Evolutionary conservation across 2,888 invertebrate genomes (phyloP).

Genomic region (Endotricha flammealis): DNA sequence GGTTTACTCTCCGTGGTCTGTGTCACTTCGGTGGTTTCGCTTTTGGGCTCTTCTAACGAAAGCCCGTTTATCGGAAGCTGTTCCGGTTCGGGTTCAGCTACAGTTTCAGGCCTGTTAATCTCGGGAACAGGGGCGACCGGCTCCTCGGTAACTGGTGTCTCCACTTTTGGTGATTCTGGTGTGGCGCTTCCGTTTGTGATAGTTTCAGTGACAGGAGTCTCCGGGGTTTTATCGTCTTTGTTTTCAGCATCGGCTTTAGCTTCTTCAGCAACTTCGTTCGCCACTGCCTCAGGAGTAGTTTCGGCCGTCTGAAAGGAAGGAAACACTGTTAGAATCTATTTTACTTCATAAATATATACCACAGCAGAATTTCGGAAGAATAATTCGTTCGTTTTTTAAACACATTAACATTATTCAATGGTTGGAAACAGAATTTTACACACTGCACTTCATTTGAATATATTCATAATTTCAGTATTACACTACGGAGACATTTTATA

Average conservation of each 20-base stretch:
- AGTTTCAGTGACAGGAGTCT: conserved; percentile 71
- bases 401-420: too few relatives aligned
- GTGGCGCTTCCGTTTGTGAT: conserved; percentile 68
- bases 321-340: too few relatives aligned
- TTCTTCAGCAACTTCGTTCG: conserved; percentile 48
- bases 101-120: conserved; percentile 37
- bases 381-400: too few relatives aligned
- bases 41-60: conserved; percentile 53
- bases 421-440: too few relatives aligned
- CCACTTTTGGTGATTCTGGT: conserved; percentile 57
- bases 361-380: too few relatives aligned
- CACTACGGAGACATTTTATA: too few relatives aligned
- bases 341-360: too few relatives aligned
- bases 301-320: conserved; percentile 67
- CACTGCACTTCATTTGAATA: too few relatives aligned
- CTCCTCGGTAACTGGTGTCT: conserved; percentile 27
- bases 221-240: conserved; percentile 64
- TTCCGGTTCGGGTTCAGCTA: conserved; percentile 46
- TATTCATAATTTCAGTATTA: too few relatives aligned
- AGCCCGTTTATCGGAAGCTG: conserved; percentile 64
- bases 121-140: conserved; percentile 31
- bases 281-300: conserved; percentile 46
- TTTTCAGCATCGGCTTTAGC: conserved; percentile 43
- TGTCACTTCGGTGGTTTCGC: conserved; percentile 37
- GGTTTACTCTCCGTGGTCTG: conserved; percentile 47